Evolutionary conservation across 2,888 invertebrate genomes (phyloP).

Genomic region (Cantharis rufa): DNA sequence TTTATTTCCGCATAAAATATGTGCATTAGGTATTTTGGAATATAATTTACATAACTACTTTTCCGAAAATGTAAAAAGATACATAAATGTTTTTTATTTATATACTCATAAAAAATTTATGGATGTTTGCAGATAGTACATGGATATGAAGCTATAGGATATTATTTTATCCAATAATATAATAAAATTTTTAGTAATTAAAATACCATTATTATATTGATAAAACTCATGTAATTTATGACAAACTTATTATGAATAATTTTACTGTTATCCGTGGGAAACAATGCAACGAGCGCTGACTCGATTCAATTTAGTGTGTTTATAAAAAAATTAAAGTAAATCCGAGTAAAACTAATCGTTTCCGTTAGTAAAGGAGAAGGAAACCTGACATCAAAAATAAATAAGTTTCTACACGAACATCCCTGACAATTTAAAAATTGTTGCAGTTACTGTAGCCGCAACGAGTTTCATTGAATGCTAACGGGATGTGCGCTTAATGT

Average conservation of each 20-base stretch:
- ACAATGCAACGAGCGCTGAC: neutral
- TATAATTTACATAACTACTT: neutral
- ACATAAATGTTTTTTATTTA: neutral
- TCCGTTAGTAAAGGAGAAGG: neutral
- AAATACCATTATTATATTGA: neutral
- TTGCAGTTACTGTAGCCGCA: neutral
- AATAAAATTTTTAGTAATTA: neutral
- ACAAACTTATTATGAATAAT: neutral
- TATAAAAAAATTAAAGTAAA: neutral
- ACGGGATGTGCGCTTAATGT: no score
- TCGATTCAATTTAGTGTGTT: neutral
- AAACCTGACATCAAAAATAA: neutral
- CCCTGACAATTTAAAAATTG: neutral
- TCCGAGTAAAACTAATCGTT: neutral
- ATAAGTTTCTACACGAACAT: neutral
- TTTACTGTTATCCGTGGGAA: neutral
- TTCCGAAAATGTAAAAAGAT: neutral
- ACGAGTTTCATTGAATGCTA: neutral
- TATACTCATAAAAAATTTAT: neutral
- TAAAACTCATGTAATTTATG: neutral
- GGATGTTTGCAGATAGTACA: neutral
- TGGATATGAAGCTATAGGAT: neutral
- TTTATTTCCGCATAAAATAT: neutral
- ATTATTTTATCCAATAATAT: neutral
- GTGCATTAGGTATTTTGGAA: neutral